Base-by-base conservation (phyloP, 2,888 invertebrate genomes). In the Osmoderma eremita region DNA sequence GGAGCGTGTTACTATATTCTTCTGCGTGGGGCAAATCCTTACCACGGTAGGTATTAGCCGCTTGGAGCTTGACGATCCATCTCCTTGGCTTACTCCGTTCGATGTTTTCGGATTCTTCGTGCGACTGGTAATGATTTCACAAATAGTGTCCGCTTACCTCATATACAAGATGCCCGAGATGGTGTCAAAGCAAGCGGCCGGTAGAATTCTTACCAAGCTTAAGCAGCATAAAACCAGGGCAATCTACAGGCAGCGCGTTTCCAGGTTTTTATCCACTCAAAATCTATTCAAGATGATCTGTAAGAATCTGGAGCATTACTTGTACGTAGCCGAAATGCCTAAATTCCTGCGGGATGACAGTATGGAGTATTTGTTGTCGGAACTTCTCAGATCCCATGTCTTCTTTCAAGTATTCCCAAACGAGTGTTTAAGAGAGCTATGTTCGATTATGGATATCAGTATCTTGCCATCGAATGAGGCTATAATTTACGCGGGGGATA, bases 401-500 rank as follows among this genome's bases (percentile, higher is more conserved):
- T 65, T 70, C 30, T 70, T 72, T 36, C 41, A 63, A 24, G 13
- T 30, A n/a, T 51, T 70, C 6, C 53, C 69, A 0, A 61, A 49
- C 2, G 61, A 68, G 6, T 15, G 69, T 2, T 22, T 70, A 8
- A n/a, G 18, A 1, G 68, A 69, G 6, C 1, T 70, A 1, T 69
- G 62, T 48, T 17, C 58, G 0, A 48, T 56, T 36, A 39, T 54
- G 38, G n/a, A 36, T 4, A 17, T 22, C 1, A 42, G 41, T 1
- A 58, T 56, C 13, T 15, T 70, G 8, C 71, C 71, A 20, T 48
- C 65, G 22, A 63, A 71, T 22, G 69, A 72, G 24, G 65, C 67
- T 4, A 15, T 72, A 3, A 65, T 64, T 18, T 71, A 71, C 30
- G 51, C 68, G 1, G 70, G 71, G 5, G 71, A 71, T 49, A 62